These are phyloP conservation scores for Brachypteracias leptosomus DNA, from an alignment of 2,113 vertebrate species.

Conservation along the genomic window DNA sequence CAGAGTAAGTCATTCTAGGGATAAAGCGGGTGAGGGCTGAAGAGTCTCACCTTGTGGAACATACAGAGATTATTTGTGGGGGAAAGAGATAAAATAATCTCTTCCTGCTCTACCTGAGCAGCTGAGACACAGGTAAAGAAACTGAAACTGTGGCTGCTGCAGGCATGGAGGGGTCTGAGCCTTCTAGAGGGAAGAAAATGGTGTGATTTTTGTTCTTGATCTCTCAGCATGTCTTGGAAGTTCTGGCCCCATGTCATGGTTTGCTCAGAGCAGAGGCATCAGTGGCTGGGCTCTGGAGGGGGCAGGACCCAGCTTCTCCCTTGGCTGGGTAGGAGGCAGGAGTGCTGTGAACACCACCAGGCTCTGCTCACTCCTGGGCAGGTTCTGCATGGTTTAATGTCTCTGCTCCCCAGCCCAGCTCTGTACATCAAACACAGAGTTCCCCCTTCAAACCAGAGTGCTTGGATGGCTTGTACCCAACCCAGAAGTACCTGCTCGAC, in stretches of 20 bases:
- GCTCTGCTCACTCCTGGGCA: background rate
- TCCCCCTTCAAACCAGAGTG: background rate
- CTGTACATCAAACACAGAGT: background rate
- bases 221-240: background rate
- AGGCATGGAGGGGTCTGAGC: background rate
- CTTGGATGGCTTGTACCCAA: background rate
- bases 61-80: rapidly evolving
- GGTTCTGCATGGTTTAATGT: background rate
- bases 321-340: background rate
- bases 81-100: background rate
- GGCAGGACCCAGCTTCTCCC: background rate
- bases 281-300: background rate
- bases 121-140: background rate
- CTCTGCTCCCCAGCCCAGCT: background rate
- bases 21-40: background rate
- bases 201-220: background rate
- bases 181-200: background rate
- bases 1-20: background rate
- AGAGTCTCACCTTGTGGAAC: background rate
- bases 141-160: background rate
- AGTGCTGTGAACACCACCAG: background rate
- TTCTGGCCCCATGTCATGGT: background rate
- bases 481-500: background rate
- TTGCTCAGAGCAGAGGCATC: background rate
- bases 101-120: background rate